Evolutionary conservation across 2,113 vertebrate species (phyloP).

Genomic region (Merops nubicus): DNA sequence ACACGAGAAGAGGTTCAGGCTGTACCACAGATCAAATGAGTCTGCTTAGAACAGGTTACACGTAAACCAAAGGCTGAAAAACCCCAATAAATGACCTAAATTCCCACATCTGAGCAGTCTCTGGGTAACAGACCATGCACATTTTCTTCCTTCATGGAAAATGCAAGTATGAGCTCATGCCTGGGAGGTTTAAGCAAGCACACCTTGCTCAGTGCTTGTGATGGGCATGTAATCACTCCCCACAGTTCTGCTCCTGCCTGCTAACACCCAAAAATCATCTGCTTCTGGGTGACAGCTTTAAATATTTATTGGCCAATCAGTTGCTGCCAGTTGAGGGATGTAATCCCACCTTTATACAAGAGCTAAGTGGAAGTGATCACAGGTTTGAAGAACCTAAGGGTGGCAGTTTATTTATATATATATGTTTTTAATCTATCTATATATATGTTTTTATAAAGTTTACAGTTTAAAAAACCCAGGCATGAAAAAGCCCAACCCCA

Average conservation of each 20-base stretch:
- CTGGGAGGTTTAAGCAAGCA: neutral
- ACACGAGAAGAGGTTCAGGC: neutral
- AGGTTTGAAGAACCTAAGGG: neutral
- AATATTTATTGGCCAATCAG: neutral
- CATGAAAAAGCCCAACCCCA: neutral
- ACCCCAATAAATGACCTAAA: constrained; percentile 11
- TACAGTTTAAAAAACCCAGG: neutral
- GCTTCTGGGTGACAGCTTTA: neutral
- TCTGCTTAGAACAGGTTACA: constrained; percentile 2
- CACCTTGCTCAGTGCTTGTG: neutral
- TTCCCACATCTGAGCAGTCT: constrained; percentile 11
- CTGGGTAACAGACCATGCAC: neutral
- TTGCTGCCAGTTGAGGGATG: neutral
- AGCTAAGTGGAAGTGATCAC: neutral
- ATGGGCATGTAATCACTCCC: neutral
- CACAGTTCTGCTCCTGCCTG: neutral
- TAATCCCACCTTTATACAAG: neutral
- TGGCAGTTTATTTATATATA: rapidly evolving
- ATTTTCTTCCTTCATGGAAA: neutral
- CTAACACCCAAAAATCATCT: neutral
- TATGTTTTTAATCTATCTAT: neutral
- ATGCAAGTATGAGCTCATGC: neutral
- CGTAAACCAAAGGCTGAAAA: constrained; percentile 20
- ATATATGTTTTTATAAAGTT: neutral
- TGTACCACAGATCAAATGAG: neutral